A percentile compares a stretch with the other conserved stretches of the same genome.
phyloP scores from a whole-genome alignment of 2,113 vertebrate species.

The Halichoerus grypus region DNA sequence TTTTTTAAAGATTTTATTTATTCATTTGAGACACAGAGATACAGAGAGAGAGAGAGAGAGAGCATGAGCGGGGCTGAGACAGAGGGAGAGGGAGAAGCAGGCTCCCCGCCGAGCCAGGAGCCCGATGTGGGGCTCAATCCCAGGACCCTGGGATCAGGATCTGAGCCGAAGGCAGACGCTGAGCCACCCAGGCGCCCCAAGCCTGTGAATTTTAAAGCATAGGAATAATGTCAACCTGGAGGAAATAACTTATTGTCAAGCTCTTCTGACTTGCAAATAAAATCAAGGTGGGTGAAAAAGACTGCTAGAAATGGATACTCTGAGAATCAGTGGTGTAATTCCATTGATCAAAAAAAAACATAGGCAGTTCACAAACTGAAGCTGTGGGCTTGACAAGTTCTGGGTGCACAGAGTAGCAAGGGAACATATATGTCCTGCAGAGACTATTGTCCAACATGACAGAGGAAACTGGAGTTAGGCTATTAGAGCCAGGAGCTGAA shows the following conservation, averaged over 20 bases:
- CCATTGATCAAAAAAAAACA: not conserved
- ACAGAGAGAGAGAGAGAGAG: too few species aligned
- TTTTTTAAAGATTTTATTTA: too few species aligned
- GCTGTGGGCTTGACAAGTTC: not conserved
- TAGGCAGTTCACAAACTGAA: not conserved
- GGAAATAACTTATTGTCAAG: not conserved
- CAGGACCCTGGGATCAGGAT: too few species aligned
- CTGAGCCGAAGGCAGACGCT: too few species aligned
- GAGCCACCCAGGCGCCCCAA: not conserved
- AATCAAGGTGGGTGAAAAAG: not conserved
- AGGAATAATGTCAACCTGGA: not conserved
- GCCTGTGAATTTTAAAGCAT: not conserved
- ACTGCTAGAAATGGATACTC: not conserved
- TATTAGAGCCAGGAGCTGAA: not conserved
- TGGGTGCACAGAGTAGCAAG: not conserved
- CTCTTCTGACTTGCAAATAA: constrained; percentile 26
- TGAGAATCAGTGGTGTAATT: not conserved
- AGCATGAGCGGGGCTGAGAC: too few species aligned
- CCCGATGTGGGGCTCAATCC: too few species aligned
- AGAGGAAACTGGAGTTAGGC: not conserved
- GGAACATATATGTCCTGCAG: not conserved
- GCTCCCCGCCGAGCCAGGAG: too few species aligned
- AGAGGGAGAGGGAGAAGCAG: too few species aligned
- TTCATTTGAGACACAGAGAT: too few species aligned
- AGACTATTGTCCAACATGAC: not conserved